Percentiles rank a stretch among this genome's conserved stretches.
Evolutionary conservation across 1,140 invertebrate species (phyloP).

Genomic region (Drosophila novamexicana): DNA sequence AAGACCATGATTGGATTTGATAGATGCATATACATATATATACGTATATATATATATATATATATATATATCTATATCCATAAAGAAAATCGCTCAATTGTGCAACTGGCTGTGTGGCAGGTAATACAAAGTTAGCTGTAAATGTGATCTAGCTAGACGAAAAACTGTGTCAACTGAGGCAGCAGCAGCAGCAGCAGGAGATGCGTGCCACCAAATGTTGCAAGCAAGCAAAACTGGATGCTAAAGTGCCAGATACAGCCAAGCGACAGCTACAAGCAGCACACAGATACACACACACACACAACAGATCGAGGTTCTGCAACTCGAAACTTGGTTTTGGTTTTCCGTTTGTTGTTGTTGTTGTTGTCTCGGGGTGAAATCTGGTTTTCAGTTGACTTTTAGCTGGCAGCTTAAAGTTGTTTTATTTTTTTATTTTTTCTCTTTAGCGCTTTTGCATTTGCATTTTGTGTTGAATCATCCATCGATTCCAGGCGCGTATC

Average conservation of each 20-base stretch:
- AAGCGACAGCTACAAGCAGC: no score
- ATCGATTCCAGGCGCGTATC: slow-evolving; percentile 67
- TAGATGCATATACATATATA: slow-evolving; percentile 20
- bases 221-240: slow-evolving; percentile 28
- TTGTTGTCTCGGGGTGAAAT: slow-evolving; percentile 57
- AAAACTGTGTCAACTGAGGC: slow-evolving; percentile 64
- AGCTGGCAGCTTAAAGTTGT: slow-evolving; percentile 16
- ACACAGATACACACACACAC: slow-evolving; percentile 2
- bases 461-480: slow-evolving; percentile 75
- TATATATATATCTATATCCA: slow-evolving; percentile 12
- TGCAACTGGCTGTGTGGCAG: slow-evolving; percentile 18
- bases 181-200: slow-evolving; percentile 21
- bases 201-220: slow-evolving; percentile 43
- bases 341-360: slow-evolving; percentile 48
- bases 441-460: slow-evolving; percentile 64
- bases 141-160: slow-evolving; percentile 21
- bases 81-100: slow-evolving; percentile 60
- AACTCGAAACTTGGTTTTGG: slow-evolving; percentile 65
- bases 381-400: slow-evolving; percentile 63
- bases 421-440: background rate
- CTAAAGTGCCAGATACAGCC: slow-evolving; percentile 1
- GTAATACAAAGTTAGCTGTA: slow-evolving; percentile 30
- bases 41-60: slow-evolving; percentile 29
- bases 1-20: slow-evolving; percentile 37
- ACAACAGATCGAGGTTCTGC: slow-evolving; percentile 52